Evolutionary conservation across 2,888 invertebrate genomes (phyloP), one percentile per base, ranked within the genome.

Genomic region (Apoda limacodes): DNA sequence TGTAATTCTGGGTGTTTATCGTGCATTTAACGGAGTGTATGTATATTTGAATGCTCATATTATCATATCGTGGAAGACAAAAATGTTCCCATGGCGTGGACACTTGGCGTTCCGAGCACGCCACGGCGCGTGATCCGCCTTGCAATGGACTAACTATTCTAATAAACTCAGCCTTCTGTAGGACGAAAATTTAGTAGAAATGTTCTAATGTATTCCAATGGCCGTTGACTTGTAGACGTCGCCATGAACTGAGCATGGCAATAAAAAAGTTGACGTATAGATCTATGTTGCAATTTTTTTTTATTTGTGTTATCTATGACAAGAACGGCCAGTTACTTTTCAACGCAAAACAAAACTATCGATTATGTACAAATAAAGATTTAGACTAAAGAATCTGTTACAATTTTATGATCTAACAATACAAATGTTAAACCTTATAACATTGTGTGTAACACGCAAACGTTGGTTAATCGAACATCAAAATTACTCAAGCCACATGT

Each of bases 21-120:
- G 80, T 76, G 78, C 80, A 70, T 80, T 80, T 80, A 80, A 78
- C 80, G 80, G 75, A 74, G 76, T 64, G 68, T 72, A 76, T 80
- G 80, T 80, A 80, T 80, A 80, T 80, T 80, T 78, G 80, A 80
- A 80, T 78, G 71, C 67, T 75, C 71, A 71, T 80, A 80, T 80
- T 80, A 80, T 76, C 80, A 78, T 78, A 78, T 75, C 75, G 80
- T 80, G 80, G 74, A 80, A 75, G 74, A 80, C 80, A 80, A 78
- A 80, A 80, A 78, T 80, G 80, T 80, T 80, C 80, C 80, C 80
- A 80, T 78, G 80, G 74, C 48, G 66, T 53, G 52, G 55, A 45
- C 66, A 57, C 66, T 80, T 75, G 62, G 70, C 54, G 71, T 76
- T 66, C 80, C 35, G 51, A 42, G 64, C 80, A 80, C 80, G 80